Base-by-base conservation (phyloP, 2,113 vertebrate species). In the Alligator mississippiensis region DNA sequence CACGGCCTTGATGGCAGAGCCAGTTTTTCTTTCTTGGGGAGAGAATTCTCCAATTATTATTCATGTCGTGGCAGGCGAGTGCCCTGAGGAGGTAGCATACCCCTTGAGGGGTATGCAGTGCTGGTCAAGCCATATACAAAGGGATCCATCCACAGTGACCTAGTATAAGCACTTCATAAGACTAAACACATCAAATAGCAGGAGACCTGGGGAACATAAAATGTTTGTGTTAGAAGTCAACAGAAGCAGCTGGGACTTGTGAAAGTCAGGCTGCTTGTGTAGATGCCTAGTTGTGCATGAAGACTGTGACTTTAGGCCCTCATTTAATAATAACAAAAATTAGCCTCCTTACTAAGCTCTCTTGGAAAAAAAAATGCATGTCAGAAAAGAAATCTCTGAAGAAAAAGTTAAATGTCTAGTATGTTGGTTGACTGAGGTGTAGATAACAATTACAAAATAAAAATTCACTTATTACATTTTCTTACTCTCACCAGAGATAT, bases 401-500 rank as follows among this genome's bases (percentile, higher is more conserved):
- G 80, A 82, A 38, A 72, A 88, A 61, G 3, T 60, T 3, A 34
- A 47, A 64, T n/a, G 11, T 77, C 88, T 88, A 80, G 22, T 77
- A 58, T 79, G 2, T 11, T 79, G 30, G 63, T 14, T 79, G 82
- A 87, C 92, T 19, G 93, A 83, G 34, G 34, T 34, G 34, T 34
- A 57, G 87, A 86, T 66, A 68, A 90, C 93, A 90, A 59, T 27
- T 28, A 90, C 24, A 89, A 85, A 87, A 92, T 74, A 58, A 30
- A 77, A 87, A 93, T 34, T 82, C 8, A 1, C 72, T 93, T 85
- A 27, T 66, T 90, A 27, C 64, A 47, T 80, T 70, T 55, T 34
- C 66, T 88, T 77, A 61, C 79, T 89, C 60, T 94, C 80, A 88
- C 54, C 74, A 94, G 82, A 78, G 61, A 78, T 83, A 70, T 87